Conservation (phyloP, 1,140 invertebrate species). For the Lucilia cuprina region DNA sequence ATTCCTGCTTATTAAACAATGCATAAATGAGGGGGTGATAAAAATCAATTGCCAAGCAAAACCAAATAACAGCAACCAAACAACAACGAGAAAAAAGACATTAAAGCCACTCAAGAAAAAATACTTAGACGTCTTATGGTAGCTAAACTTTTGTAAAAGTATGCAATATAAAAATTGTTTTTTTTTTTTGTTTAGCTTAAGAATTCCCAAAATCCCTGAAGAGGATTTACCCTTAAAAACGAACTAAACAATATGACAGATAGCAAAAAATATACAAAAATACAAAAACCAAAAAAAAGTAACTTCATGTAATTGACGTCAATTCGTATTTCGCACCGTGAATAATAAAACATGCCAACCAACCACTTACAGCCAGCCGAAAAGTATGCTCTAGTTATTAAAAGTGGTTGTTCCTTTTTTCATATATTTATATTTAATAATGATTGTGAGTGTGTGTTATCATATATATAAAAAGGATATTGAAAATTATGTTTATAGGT, state of each 20-base stretch:
- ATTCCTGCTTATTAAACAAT: not conserved
- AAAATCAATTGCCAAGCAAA: conserved; percentile 29
- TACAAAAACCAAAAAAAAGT: not conserved
- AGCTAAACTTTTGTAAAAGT: conserved; percentile 21
- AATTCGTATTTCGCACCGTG: conserved; percentile 62
- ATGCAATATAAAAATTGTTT: conserved; percentile 14
- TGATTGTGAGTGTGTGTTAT: not conserved
- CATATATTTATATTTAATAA: not conserved
- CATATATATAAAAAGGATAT: conserved; percentile 20
- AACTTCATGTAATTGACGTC: conserved; percentile 58
- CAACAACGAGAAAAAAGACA: not conserved
- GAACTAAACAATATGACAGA: not conserved
- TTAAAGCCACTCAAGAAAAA: conserved; percentile 20
- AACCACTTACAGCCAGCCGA: not conserved
- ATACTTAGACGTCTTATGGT: not conserved
- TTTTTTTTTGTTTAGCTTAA: not conserved
- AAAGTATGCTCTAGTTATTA: conserved; percentile 18
- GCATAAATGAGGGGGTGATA: conserved; percentile 2
- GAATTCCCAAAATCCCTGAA: conserved; percentile 62
- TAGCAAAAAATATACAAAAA: not conserved
- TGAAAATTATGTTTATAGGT: conserved; percentile 34
- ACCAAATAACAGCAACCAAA: not conserved
- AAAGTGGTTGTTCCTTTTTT: not conserved
- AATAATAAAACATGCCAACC: conserved; percentile 48
- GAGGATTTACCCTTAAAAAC: conserved; percentile 46